Conservation (phyloP, 2,888 invertebrate species). For the Dichetophora obliterata region DNA sequence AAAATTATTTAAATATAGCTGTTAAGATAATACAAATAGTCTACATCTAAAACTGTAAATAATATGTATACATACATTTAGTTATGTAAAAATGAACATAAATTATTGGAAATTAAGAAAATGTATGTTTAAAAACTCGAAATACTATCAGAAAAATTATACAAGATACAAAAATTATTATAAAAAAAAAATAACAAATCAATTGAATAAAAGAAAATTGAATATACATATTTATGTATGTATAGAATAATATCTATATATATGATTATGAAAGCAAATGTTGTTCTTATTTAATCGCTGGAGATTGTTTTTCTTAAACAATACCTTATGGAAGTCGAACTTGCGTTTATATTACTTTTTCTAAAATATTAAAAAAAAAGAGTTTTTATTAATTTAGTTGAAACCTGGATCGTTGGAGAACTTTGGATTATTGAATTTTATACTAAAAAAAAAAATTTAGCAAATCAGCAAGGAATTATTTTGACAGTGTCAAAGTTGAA, state of each 20-base stretch:
- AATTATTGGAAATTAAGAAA: slow-evolving; percentile 1
- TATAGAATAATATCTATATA: neutral
- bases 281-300: neutral
- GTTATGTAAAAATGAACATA: neutral
- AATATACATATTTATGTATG: neutral
- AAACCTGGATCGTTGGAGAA: too few species aligned
- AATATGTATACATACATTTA: slow-evolving; percentile 32
- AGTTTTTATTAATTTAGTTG: too few species aligned
- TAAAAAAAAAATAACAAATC: neutral
- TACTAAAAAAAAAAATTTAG: too few species aligned
- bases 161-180: neutral
- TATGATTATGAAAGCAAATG: neutral
- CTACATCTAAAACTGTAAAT: slow-evolving; percentile 21
- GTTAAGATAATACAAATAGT: neutral
- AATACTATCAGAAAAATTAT: neutral
- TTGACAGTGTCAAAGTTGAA: too few species aligned
- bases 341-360: too few species aligned
- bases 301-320: too few species aligned
- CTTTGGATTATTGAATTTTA: too few species aligned
- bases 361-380: too few species aligned
- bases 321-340: too few species aligned
- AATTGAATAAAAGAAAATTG: slow-evolving; percentile 4
- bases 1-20: too few species aligned
- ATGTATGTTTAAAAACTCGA: neutral
- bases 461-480: too few species aligned